Percentiles rank a stretch among this genome's conserved stretches.
Conservation (phyloP, 2,113 vertebrate species). For the Calcarius ornatus region DNA sequence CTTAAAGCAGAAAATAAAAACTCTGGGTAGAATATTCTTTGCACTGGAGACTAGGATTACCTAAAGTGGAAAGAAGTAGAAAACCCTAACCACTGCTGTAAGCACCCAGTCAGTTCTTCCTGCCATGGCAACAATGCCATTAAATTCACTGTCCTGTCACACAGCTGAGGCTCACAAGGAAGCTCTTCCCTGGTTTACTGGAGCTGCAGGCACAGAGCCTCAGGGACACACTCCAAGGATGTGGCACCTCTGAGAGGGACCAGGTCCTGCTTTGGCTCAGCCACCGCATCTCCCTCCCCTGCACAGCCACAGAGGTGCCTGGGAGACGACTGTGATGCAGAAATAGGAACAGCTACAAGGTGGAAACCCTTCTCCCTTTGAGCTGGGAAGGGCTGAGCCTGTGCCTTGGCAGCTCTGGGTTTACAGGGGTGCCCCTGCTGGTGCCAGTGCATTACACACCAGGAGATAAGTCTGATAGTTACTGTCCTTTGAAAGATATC, state of each 20-base stretch:
- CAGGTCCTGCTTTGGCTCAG: background rate
- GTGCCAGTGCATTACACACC: background rate
- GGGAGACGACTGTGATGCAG: background rate
- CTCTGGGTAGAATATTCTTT: background rate
- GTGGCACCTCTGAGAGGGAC: background rate
- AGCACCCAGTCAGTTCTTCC: background rate
- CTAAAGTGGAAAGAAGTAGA: background rate
- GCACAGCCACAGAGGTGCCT: background rate
- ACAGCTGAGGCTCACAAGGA: background rate
- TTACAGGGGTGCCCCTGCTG: background rate
- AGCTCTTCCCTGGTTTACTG: background rate
- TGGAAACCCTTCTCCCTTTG: background rate
- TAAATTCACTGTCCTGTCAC: background rate
- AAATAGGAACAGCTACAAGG: background rate
- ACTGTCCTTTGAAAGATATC: background rate
- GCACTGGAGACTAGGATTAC: background rate
- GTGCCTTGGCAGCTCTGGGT: background rate
- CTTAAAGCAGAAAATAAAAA: background rate
- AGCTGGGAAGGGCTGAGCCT: background rate
- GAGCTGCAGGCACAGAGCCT: background rate
- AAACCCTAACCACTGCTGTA: background rate
- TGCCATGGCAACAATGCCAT: background rate
- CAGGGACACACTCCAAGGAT: accelerated
- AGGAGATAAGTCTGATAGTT: background rate
- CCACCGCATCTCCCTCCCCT: accelerated